Percentiles rank a stretch among this genome's conserved stretches.
Evolutionary conservation across 2,113 vertebrate genomes (phyloP).

Genomic region (Phylloscopus trochilus): DNA sequence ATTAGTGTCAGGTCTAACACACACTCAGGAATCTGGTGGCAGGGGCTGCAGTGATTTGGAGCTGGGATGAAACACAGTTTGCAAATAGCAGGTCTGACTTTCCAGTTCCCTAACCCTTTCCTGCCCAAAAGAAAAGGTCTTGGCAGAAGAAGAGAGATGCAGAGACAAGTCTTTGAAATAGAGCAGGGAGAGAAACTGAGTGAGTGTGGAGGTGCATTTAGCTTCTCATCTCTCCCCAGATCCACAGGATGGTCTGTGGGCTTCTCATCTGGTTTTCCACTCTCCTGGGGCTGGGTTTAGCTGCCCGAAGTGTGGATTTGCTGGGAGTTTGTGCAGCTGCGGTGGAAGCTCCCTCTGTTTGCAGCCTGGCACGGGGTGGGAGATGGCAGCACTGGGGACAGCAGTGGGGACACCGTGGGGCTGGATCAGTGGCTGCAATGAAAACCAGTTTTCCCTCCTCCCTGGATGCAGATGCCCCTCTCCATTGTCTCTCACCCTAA

Average conservation of each 20-base stretch:
- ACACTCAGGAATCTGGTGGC: neutral
- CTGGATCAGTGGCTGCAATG: neutral
- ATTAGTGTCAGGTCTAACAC: slow-evolving; percentile 39
- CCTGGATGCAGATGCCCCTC: neutral
- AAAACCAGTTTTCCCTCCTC: neutral
- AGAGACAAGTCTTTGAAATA: neutral
- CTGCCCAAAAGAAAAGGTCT: neutral
- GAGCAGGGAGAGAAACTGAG: neutral
- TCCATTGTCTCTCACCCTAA: neutral
- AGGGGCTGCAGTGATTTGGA: neutral
- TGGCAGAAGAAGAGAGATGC: neutral
- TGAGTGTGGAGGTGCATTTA: neutral
- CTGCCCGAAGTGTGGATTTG: neutral
- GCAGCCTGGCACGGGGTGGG: neutral
- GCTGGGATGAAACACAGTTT: neutral
- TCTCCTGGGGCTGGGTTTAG: neutral
- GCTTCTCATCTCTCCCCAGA: neutral
- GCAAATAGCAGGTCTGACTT: neutral
- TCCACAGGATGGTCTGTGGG: neutral
- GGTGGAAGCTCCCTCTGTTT: neutral
- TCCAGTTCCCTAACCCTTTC: neutral
- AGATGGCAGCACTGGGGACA: neutral
- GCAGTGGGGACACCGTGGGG: neutral
- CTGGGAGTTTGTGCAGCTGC: neutral
- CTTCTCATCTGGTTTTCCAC: neutral